Evolutionary conservation across 2,888 invertebrate species (phyloP), one percentile per base, ranked within the genome.

Genomic region (Drosophila affinis): DNA sequence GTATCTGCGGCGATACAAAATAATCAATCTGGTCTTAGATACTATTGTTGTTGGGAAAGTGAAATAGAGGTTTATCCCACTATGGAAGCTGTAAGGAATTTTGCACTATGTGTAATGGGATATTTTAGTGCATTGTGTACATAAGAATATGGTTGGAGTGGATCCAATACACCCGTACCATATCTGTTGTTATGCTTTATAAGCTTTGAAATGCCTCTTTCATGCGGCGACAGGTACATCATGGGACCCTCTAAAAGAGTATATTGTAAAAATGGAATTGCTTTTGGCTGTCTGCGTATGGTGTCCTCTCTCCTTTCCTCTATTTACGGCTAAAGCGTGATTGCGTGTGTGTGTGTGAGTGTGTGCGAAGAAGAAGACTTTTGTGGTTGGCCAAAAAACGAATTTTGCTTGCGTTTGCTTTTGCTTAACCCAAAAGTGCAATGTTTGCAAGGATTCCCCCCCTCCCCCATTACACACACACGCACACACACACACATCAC

Each of bases 241-340:
- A 10, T 10, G 6, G 7, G n/a, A 39, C 14, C 39, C 14, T 39
- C 7, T 7, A 3, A 39, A 6, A 39, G 39, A n/a, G 39, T 39
- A 39, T 39, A 2, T 39, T n/a, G 6, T 39, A 39, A 58, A 78
- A 81, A 69, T 76, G 74, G 79, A 79, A 79, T 81, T 78, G 82
- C 82, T 76, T 71, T 76, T 64, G 63, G 76, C 65, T 52, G 62
- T 51, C 39, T 59, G 67, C 71, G 54, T 21, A 6, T 14, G 18
- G 18, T 47, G n/a, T 7, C 12, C 18, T 5, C 47, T 21, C 24
- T 24, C 18, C 5, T 47, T 47, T 5, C 12, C 18, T 9, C 12
- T 47, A 47, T 39, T 39, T 39, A 39, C n/a, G 39, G 39, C 39
- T 39, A n/a, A 39, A 6, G 14, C 6, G 14, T 14, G 39, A 14